Evolutionary conservation across 2,113 vertebrate genomes (phyloP), one percentile per base, ranked within the genome.

Genomic region (Suricata suricatta): DNA sequence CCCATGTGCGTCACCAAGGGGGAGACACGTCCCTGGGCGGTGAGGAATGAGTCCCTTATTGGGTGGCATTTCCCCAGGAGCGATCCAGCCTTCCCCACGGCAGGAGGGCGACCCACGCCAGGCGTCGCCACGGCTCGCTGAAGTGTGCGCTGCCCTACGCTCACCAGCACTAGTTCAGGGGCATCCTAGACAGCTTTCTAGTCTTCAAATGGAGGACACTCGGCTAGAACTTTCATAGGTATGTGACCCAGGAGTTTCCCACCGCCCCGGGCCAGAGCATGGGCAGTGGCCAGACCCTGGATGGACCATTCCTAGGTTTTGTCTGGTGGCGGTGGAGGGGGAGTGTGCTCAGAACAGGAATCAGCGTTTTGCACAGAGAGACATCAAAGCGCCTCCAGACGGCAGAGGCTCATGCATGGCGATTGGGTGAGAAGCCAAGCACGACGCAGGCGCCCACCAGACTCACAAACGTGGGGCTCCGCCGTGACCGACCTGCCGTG

Each of bases 401-500:
- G 0, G 95, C 63, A 72, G 60, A 97, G 89, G 97, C 68, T 79
- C 47, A 15, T 54, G 93, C 97, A 82, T 38, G 31, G 87, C 47
- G 29, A 68, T 47, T 4, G 19, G 95, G 96, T 95, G 96, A 98
- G 87, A 93, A 97, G 98, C 98, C 93, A 96, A 98, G 98, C 97
- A 47, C 84, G 54, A 54, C 17, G 31, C 15, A 8, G 96, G 96
- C 81, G 97, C 94, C 3, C 31, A 19, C 95, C 93, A 96, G 97
- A 47, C 90, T 47, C 94, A 85, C 14, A 64, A 68, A 93, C 19
- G n/a, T 7, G 23, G 11, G 13, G 35, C 38, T 79, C 21, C 13
- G 14, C 57, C 31, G 27, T 8, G 93, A 98, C 99, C 93, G 96
- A 99, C 99, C 99, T 99, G 98, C 13, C 94, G 96, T 98, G 99